Evolutionary conservation across 2,113 vertebrate genomes (phyloP), one percentile per base, ranked within the genome.

Genomic region (Dipodomys stephensi): DNA sequence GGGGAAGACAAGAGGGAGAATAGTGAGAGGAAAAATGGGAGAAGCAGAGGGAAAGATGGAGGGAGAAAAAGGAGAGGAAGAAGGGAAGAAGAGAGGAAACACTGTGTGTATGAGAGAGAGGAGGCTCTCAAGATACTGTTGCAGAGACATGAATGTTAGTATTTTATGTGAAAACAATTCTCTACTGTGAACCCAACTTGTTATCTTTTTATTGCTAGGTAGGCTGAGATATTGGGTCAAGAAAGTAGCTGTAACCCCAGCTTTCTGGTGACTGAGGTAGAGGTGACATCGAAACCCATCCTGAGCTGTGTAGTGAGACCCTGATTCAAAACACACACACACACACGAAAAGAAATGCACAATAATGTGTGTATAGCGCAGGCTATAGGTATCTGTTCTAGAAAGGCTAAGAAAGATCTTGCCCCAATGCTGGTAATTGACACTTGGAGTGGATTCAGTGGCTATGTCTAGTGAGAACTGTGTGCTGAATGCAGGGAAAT

Each of bases 191-290:
- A 60, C 87, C 89, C 78, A 74, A 80, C 3, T 71, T 88, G 12
- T 27, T 32, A 82, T 10, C 19, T 27, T n/a, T 49, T 74, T 20
- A 65, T 80, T 86, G 23, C n/a, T 82, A 62, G 46, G 39, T 10
- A 85, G 2, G 35, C 35, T n/a, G n/a, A 91, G 20, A 83, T 10
- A 8, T 91, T 77, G 92, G 78, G 18, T 85, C 79, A 93, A 53
- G 46, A 82, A 27, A 71, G 6, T 39, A 39, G 39, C 23, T 25
- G 62, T 23, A 64, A 64, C 11, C 62, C 62, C 23, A 64, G 62
- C 62, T 23, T 25, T 64, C 7, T 23, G 62, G 62, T 23, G 62
- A 22, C 20, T 64, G 20, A 23, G 6, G 23, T 5, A 64, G 13
- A 57, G 62, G 62, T 64, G 62, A 64, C 53, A 7, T 64, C 7